Base-by-base conservation (phyloP, 2,797 vertebrate genomes). In the Halcyon badia region DNA sequence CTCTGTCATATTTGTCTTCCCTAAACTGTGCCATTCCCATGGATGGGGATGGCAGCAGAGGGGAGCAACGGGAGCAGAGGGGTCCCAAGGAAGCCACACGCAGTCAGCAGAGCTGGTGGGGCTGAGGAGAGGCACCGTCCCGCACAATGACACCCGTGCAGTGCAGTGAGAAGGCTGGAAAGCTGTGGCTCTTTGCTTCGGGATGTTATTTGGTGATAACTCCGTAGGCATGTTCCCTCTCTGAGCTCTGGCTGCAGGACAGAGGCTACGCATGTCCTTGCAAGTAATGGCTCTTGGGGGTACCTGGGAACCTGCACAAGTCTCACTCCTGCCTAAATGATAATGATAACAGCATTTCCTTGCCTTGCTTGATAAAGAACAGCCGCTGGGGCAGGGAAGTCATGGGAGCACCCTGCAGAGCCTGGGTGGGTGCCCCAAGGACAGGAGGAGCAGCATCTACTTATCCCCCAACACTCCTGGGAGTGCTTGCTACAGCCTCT, bases 401-500 rank as follows among this genome's bases (percentile, higher is more conserved):
- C 4, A 1, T 2, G 2, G 24, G 28, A 62, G 2, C 3, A 8
- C 58, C 52, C 58, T 25, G 33, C 35, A 66, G 70, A 68, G 35
- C 37, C 81, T 4, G 2, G 10, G 31, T 8, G 17, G 31, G 21
- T 46, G 30, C 56, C 39, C 52, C 31, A 18, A 24, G 30, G 52
- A 62, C 46, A 94, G 20, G 22, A 80, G 44, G 4, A 58, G 14
- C 8, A 5, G 57, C 48, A 72, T 19, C 42, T 33, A 14, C n/a
- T 42, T 20, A 2, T 48, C 39, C 41, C 49, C 22, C 26, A 35
- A 2, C 1, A 0, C 35, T 61, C 39, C 44, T 46, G 18, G 1
- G 1, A 64, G 31, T 2, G 5, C 41, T 71, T 0, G 0, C 33
- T 66, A 16, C 0, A 0, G 25, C 26, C 48, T 18, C 7, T 37